Base-by-base conservation (phyloP, 1,140 invertebrate species). In the Rhynchophorus ferrugineus region DNA sequence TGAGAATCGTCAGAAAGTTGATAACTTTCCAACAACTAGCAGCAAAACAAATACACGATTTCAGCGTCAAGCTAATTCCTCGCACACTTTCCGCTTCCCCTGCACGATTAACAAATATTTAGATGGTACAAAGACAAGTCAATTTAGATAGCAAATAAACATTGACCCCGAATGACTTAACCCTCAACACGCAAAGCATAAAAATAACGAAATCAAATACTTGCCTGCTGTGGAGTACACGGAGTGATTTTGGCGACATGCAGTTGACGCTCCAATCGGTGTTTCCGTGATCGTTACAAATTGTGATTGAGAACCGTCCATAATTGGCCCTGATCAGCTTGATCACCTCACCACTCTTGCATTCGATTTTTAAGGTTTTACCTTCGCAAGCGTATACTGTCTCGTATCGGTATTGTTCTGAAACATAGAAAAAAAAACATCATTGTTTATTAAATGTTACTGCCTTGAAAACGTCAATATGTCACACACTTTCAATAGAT, bases 261-360 rank as follows among this genome's bases (percentile, higher is more conserved):
- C 93, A 96, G 71, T 95, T 92, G 59, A 95, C 89, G 72, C 89
- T 92, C 92, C 92, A 95, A 62, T 94, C 91, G n/a, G 89, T 91
- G 73, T 91, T 86, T 49, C 92, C 92, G 68, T 94, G 88, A 65
- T 93, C 89, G 71, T 97, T 97, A 77, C 93, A 97, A 68, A 95
- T 91, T 62, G 89, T 91, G 71, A 95, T 93, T 50, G 89, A 92
- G 75, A 93, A 97, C 57, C 93, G 80, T 38, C 93, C 93, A 69
- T 95, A 97, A 77, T 95, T 95, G 55, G 92, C 93, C 53, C 92
- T 80, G 63, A 94, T 90, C 53, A 96, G 77, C 65, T 93, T 85
- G 61, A 97, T 96, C 37, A 92, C 74, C 63, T 89, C 83, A 2
- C 88, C 90, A 47, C 87, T 83, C 42, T 82, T 82, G 73, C 93